phyloP scores from a whole-genome alignment of 2,797 vertebrate genomes.

The Adelosebastes latens region DNA sequence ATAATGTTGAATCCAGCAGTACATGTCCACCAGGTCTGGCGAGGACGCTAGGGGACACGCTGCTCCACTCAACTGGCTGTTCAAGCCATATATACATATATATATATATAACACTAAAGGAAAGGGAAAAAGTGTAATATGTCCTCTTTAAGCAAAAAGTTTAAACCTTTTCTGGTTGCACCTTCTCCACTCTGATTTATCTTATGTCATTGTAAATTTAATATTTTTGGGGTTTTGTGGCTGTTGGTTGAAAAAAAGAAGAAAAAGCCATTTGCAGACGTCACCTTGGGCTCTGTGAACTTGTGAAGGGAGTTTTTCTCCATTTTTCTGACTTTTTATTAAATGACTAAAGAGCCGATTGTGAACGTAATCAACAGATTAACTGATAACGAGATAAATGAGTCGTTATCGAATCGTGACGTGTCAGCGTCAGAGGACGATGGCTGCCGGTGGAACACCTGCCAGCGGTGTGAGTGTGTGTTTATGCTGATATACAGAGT shows the following conservation, averaged over 20 bases:
- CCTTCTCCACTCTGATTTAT: neutral
- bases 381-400: neutral
- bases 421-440: constrained; percentile 38
- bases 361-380: neutral
- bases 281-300: neutral
- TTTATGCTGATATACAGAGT: constrained; percentile 69
- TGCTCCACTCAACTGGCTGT: too few relatives aligned
- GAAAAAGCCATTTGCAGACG: neutral
- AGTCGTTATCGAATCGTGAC: neutral
- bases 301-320: neutral
- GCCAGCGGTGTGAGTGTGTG: constrained; percentile 38
- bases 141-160: too few relatives aligned
- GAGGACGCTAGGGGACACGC: too few relatives aligned
- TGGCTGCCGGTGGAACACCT: constrained; percentile 15
- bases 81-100: too few relatives aligned
- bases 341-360: neutral
- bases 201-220: neutral
- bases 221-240: neutral
- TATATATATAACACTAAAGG: too few relatives aligned
- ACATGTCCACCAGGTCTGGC: too few relatives aligned
- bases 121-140: too few relatives aligned
- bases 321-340: neutral
- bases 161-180: neutral
- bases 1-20: too few relatives aligned
- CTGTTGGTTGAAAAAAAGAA: neutral